Conservation (phyloP, 2,113 vertebrate genomes). For the Fukomys damarensis region DNA sequence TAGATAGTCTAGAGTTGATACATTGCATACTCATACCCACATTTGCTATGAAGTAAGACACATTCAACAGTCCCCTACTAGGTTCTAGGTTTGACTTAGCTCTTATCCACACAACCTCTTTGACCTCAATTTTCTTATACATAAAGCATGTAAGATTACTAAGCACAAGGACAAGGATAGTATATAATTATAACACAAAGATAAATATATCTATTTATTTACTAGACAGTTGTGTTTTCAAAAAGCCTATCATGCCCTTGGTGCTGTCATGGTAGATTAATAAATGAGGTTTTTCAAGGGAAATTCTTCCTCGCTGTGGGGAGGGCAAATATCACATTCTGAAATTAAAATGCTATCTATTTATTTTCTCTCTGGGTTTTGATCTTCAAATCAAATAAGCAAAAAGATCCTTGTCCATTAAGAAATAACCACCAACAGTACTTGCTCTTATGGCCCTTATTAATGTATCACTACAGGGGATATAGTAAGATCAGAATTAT, state of each 20-base stretch:
- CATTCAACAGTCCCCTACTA: background rate
- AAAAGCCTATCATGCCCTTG: background rate
- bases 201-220: background rate
- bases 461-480: conserved; percentile 77
- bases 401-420: conserved; percentile 60
- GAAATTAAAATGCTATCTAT: conserved; percentile 68
- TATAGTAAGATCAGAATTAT: conserved; percentile 76
- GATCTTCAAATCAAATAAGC: conserved; percentile 72
- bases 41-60: background rate
- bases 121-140: background rate
- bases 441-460: conserved; percentile 66
- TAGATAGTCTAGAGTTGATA: background rate
- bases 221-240: background rate
- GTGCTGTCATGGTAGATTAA: background rate
- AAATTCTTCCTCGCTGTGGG: conserved; percentile 14
- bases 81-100: background rate
- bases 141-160: background rate
- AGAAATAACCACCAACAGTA: conserved; percentile 67
- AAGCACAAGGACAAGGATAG: background rate
- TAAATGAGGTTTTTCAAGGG: conserved; percentile 42
- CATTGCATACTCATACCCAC: background rate
- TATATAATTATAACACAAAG: background rate
- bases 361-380: conserved; percentile 55
- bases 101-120: background rate
- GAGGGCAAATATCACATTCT: conserved; percentile 29